Evolutionary conservation across 2,113 vertebrate species (phyloP).

Genomic region (Prunella himalayana): DNA sequence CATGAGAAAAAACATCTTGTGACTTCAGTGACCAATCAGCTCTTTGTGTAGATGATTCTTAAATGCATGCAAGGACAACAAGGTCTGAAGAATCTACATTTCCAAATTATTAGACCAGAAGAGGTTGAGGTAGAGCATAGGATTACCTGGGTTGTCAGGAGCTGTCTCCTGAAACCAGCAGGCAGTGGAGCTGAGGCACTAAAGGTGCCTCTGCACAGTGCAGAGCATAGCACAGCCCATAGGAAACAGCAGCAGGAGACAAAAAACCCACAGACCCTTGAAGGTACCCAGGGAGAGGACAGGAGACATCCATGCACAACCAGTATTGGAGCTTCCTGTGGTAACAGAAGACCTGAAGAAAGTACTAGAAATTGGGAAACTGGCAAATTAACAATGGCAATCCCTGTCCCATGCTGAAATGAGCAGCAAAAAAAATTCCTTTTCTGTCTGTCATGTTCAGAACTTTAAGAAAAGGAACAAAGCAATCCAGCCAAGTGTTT

Average conservation of each 20-base stretch:
- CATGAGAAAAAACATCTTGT: not conserved
- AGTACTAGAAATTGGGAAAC: not conserved
- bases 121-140: rapidly evolving
- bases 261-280: not conserved
- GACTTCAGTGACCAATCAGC: not conserved
- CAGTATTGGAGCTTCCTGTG: not conserved
- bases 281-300: not conserved
- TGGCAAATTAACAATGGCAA: not conserved
- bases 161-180: not conserved
- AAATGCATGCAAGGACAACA: not conserved
- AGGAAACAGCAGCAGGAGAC: not conserved
- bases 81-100: not conserved
- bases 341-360: not conserved
- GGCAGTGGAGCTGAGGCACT: not conserved
- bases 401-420: not conserved
- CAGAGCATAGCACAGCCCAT: not conserved
- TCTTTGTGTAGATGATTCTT: not conserved
- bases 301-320: not conserved
- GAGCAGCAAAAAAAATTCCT: not conserved
- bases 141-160: not conserved
- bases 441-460: not conserved
- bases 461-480: not conserved
- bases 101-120: not conserved
- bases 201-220: not conserved
- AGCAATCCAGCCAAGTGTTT: not conserved